Evolutionary conservation across 2,797 vertebrate genomes (phyloP), one percentile per base, ranked within the genome.

Genomic region (Sardinella longiceps): DNA sequence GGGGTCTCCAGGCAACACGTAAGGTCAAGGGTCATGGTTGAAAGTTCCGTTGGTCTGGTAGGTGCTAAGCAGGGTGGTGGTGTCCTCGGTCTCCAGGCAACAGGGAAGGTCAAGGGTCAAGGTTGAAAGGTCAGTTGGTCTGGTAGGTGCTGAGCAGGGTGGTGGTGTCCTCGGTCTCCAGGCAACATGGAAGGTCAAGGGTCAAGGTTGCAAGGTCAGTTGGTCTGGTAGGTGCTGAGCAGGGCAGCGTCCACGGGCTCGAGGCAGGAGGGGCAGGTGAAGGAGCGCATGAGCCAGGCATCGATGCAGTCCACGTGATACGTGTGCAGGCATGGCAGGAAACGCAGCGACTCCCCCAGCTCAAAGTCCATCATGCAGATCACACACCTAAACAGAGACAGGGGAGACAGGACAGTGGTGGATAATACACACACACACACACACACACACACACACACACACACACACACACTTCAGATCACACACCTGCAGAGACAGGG

Each of bases 341-440:
- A 97, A 89, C 96, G 95, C 30, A 97, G 93, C 15, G 95, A 94
- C 74, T 96, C 96, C 0, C 95, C 94, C 0, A 94, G 95, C 85
- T 96, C 95, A 86, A 97, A 97, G 90, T 97, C 96, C 95, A 97
- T 92, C 97, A 97, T 97, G 93, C 97, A 97, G 93, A 97, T 97
- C 88, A 97, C 97, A 92, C 96, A 97, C 93, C 96, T 97, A n/a
- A n/a, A 87, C 9, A 25, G 80, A 37, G 14, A 5, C 1, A 20
- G 20, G 14, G 51, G 1, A 53, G 51, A 48, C 46, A 48, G 46
- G 7, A 43, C 43, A 43, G 43, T 43, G 43, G 43, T 43, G n/a
- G n/a, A n/a, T n/a, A n/a, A n/a, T n/a, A n/a, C n/a, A n/a, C n/a
- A n/a, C n/a, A n/a, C n/a, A n/a, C n/a, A n/a, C n/a, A 50, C 48